Conservation (phyloP, 2,797 vertebrate species). For the Coranthus polyacanthus region DNA sequence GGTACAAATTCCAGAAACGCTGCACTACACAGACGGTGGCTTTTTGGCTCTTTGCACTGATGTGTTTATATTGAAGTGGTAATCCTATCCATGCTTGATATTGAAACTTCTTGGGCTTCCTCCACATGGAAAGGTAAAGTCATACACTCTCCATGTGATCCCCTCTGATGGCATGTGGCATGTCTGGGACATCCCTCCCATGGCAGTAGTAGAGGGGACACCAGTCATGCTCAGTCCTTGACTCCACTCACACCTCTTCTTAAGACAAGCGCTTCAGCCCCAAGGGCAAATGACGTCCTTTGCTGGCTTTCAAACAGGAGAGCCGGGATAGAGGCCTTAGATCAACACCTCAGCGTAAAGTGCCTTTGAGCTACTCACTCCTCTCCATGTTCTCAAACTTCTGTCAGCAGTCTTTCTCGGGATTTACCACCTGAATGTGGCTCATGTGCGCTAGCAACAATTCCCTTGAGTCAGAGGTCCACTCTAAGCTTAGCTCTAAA, state of each 20-base stretch:
- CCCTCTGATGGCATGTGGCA: conserved; percentile 46
- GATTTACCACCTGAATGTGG: conserved; percentile 27
- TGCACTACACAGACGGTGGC: too few species aligned
- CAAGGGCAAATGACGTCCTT: conserved; percentile 68
- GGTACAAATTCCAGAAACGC: too few species aligned
- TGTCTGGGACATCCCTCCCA: conserved; percentile 72
- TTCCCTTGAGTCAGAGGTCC: conserved; percentile 1
- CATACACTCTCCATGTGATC: conserved; percentile 30
- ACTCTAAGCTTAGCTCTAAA: too few species aligned
- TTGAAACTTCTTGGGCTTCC: conserved; percentile 31
- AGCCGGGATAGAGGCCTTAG: conserved; percentile 54
- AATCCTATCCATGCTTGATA: conserved; percentile 42
- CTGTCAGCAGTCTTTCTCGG: conserved; percentile 24
- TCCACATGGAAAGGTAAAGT: conserved; percentile 45
- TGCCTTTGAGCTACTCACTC: conserved; percentile 33
- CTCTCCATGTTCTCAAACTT: conserved; percentile 5
- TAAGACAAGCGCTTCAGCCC: conserved; percentile 50
- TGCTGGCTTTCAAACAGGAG: conserved; percentile 54
- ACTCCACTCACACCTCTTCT: conserved; percentile 27
- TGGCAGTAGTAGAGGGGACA: conserved; percentile 50
- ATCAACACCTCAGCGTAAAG: conserved; percentile 69
- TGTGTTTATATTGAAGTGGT: conserved; percentile 47
- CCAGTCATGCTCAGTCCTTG: conserved; percentile 29
- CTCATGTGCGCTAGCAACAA: not conserved
- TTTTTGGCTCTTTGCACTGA: conserved; percentile 39